These are phyloP conservation scores for Nannospalax galili DNA, from an alignment of 2,113 vertebrate species.

Conservation along the genomic window DNA sequence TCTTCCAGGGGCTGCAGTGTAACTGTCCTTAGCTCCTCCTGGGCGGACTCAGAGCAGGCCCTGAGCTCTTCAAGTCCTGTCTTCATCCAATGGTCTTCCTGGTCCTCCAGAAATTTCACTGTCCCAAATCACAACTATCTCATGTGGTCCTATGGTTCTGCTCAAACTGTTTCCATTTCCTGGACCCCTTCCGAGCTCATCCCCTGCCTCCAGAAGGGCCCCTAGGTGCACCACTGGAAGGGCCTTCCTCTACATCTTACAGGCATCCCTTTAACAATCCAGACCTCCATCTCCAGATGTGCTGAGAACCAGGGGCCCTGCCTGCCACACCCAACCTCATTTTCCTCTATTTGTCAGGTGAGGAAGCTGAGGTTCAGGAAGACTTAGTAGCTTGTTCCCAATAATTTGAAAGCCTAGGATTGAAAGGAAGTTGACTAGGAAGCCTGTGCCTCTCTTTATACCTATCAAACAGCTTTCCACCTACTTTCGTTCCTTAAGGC, in stretches of 20 bases:
- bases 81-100: background rate
- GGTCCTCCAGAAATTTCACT: background rate
- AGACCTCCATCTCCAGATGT: background rate
- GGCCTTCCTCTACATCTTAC: background rate
- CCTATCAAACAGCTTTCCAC: background rate
- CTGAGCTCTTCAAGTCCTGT: background rate
- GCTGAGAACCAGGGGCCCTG: background rate
- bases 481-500: background rate
- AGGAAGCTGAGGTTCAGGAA: background rate
- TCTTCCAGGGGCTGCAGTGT: background rate
- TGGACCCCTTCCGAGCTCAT: no score
- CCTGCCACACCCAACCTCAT: background rate
- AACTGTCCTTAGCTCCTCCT: background rate
- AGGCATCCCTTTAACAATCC: background rate
- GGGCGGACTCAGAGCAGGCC: background rate
- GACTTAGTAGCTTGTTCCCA: background rate
- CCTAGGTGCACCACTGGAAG: background rate
- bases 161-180: background rate
- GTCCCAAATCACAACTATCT: background rate
- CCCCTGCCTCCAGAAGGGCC: background rate
- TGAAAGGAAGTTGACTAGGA: background rate
- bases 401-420: background rate
- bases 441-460: background rate
- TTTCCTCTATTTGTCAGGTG: background rate
- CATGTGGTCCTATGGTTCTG: background rate